Evolutionary conservation across 2,113 vertebrate genomes (phyloP).

Genomic region (Gambusia holbrooki): DNA sequence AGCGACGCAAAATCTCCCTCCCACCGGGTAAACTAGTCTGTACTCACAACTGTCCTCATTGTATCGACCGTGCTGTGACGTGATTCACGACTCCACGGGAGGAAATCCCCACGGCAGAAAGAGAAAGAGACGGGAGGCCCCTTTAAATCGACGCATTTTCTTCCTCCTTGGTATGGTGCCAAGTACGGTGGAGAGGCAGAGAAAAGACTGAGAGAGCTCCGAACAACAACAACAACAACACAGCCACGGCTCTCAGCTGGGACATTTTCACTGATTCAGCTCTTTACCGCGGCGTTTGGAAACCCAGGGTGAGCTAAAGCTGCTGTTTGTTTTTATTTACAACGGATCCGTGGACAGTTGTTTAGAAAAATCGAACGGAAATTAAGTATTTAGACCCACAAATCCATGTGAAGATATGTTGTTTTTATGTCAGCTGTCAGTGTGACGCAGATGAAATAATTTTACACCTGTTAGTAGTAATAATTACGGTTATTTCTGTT

Average conservation of each 20-base stretch:
- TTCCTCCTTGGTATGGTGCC: constrained; percentile 38
- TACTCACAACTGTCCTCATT: constrained; percentile 32
- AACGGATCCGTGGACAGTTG: neutral
- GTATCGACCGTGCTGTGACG: constrained; percentile 55
- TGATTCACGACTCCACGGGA: constrained; percentile 59
- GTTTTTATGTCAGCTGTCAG: neutral
- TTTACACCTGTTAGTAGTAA: constrained; percentile 35
- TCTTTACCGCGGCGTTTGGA: constrained; percentile 16
- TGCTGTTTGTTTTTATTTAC: neutral
- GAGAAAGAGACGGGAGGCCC: constrained; percentile 34
- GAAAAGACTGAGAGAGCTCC: constrained; percentile 1
- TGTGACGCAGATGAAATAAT: neutral
- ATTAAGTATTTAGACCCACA: neutral
- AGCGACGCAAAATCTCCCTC: neutral
- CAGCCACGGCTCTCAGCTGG: constrained; percentile 19
- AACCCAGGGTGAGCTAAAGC: constrained; percentile 34
- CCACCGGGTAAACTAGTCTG: neutral
- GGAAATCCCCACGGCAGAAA: constrained; percentile 74
- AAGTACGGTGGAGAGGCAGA: constrained; percentile 28
- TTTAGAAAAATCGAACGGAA: neutral
- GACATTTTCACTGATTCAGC: constrained; percentile 37
- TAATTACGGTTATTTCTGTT: constrained; percentile 5
- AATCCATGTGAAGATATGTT: neutral
- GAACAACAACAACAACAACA: constrained; percentile 74
- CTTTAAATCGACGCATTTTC: constrained; percentile 62